Percentiles rank a stretch among this genome's conserved stretches.
phyloP scores from a whole-genome alignment of 2,888 invertebrate genomes.

The Dryococelus australis region DNA sequence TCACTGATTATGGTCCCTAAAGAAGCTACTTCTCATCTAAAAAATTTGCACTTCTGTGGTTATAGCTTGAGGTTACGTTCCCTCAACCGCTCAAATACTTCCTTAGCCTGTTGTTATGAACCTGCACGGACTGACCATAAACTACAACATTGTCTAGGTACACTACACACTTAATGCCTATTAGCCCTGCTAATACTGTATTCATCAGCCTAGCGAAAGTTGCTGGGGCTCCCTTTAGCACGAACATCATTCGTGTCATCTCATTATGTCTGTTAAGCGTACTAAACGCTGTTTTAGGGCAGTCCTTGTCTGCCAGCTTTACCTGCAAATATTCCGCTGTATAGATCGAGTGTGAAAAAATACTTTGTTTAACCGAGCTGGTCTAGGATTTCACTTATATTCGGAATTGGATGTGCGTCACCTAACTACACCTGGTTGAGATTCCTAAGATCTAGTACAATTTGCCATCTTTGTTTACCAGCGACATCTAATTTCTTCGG shows the following conservation, averaged over 20 bases:
- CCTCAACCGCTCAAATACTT: slow-evolving; percentile 36
- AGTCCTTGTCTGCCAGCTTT: not conserved
- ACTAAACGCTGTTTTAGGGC: slow-evolving; percentile 29
- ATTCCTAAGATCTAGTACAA: not conserved
- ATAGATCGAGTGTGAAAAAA: slow-evolving; percentile 26
- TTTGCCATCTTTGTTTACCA: slow-evolving; percentile 8
- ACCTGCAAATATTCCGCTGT: slow-evolving; percentile 31
- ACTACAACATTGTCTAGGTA: not conserved
- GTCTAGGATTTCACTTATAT: slow-evolving; percentile 20
- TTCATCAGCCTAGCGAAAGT: not conserved
- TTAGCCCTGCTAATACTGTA: not conserved
- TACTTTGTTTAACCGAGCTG: slow-evolving; percentile 10
- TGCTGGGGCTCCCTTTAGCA: not conserved
- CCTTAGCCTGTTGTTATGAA: slow-evolving; percentile 26
- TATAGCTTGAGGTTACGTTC: no score
- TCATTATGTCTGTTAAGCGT: not conserved
- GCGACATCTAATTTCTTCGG: slow-evolving; percentile 22
- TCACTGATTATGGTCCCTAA: no score
- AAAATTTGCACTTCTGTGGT: slow-evolving; percentile 41
- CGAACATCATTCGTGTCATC: not conserved
- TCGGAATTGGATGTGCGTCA: no score
- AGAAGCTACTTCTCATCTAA: slow-evolving; percentile 28
- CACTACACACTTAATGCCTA: not conserved
- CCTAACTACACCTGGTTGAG: no score
- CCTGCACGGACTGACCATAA: not conserved